These are phyloP conservation scores for Xestia xanthographa DNA, from an alignment of 2,888 invertebrate species.

Conservation along the genomic window DNA sequence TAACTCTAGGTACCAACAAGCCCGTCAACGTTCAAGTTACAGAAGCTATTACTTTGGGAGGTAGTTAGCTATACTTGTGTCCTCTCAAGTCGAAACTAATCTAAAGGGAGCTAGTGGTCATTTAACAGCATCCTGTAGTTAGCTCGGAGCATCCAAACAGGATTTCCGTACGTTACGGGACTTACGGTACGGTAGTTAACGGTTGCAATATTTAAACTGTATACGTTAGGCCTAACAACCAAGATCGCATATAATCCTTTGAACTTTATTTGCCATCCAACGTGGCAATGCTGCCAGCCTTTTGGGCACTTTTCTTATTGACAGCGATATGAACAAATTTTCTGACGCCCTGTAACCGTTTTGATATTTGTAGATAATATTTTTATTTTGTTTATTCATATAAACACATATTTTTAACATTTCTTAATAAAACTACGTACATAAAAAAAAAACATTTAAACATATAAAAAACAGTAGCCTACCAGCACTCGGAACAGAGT, in stretches of 20 bases:
- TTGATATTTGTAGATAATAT: too few relatives aligned
- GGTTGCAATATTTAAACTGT: slow-evolving; percentile 36
- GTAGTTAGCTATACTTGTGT: slow-evolving; percentile 29
- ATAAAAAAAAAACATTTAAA: too few relatives aligned
- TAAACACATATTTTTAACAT: too few relatives aligned
- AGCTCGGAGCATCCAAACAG: slow-evolving; percentile 31
- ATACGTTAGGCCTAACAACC: background rate
- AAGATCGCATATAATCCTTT: background rate
- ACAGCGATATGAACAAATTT: too few relatives aligned
- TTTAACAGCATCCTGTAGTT: slow-evolving; percentile 36
- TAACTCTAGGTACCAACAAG: slow-evolving; percentile 3
- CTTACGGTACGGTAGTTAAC: slow-evolving; percentile 11
- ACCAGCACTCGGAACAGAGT: too few relatives aligned
- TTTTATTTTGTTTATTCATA: too few relatives aligned
- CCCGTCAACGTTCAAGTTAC: slow-evolving; percentile 22
- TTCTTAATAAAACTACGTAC: too few relatives aligned
- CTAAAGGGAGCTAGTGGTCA: slow-evolving; percentile 28
- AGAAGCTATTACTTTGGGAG: slow-evolving; percentile 36
- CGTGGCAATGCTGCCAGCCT: too few relatives aligned
- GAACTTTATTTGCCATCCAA: too few relatives aligned
- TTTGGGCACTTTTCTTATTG: too few relatives aligned
- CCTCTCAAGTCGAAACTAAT: slow-evolving; percentile 50
- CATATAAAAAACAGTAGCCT: too few relatives aligned
- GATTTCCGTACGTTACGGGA: slow-evolving; percentile 32
- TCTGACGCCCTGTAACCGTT: too few relatives aligned